These are phyloP conservation scores for Thunnus thynnus DNA, from an alignment of 2,113 vertebrate species.

Conservation along the genomic window DNA sequence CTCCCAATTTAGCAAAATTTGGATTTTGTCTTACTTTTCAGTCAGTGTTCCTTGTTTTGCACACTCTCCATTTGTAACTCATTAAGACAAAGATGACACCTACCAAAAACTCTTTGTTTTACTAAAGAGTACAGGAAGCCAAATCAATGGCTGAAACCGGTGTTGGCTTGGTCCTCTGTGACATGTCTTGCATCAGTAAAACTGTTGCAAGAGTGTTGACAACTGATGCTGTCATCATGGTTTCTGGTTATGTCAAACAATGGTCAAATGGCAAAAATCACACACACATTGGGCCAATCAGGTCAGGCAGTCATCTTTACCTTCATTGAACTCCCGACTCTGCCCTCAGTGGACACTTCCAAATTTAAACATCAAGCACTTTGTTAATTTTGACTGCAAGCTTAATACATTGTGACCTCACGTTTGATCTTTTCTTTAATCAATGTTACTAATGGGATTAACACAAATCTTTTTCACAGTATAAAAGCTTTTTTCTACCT, in stretches of 20 bases:
- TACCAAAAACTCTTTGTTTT: conserved; percentile 27
- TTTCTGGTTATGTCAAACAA: conserved; percentile 98
- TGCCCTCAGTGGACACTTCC: conserved; percentile 97
- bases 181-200: no score
- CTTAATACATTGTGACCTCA: conserved; percentile 74
- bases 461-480: conserved; percentile 41
- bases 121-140: no score
- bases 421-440: conserved; percentile 63
- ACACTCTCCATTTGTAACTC: conserved; percentile 23
- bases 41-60: not conserved
- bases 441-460: conserved; percentile 23
- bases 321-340: conserved; percentile 96
- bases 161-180: no score
- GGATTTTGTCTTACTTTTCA: not conserved
- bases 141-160: no score
- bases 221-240: conserved; percentile 95
- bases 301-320: conserved; percentile 92
- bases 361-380: conserved; percentile 99
- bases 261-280: conserved; percentile 99
- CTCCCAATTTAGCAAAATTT: not conserved
- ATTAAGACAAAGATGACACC: conserved; percentile 29
- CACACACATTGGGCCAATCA: conserved; percentile 96
- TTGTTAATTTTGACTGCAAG: conserved; percentile 96
- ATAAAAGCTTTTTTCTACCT: not conserved
- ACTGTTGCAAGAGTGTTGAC: no score